Conservation (phyloP, 2,888 invertebrate genomes). For the Stegophylla sp. region DNA sequence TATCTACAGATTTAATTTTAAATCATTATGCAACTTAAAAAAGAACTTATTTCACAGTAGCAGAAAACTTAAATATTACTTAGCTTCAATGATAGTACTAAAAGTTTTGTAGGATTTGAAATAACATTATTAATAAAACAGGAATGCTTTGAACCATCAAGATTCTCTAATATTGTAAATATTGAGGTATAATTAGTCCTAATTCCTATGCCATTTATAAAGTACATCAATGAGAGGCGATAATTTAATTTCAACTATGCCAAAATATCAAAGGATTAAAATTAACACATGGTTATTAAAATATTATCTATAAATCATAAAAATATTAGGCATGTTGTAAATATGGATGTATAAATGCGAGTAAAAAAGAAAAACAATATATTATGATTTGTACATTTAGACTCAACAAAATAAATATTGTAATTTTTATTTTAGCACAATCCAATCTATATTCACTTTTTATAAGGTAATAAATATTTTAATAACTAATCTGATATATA, state of each 20-base stretch:
- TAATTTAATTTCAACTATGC: not conserved
- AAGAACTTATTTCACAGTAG: too few species aligned
- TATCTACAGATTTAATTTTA: too few species aligned
- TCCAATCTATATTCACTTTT: constrained; percentile 37
- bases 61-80: too few species aligned
- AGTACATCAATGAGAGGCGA: not conserved
- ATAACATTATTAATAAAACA: too few species aligned
- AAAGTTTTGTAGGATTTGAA: too few species aligned
- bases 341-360: not conserved
- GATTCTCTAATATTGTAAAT: too few species aligned
- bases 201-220: not conserved
- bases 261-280: not conserved
- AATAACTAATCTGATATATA: constrained; percentile 39
- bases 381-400: constrained; percentile 45
- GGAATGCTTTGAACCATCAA: too few species aligned
- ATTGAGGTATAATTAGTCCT: not conserved
- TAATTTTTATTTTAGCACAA: constrained; percentile 38
- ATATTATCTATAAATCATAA: not conserved
- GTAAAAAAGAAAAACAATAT: constrained; percentile 28
- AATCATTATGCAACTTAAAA: too few species aligned
- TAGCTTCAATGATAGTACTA: too few species aligned
- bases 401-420: constrained; percentile 45
- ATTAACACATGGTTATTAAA: not conserved
- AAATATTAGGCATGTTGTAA: constrained; percentile 3
- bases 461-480: constrained; percentile 33